phyloP scores from a whole-genome alignment of 2,797 vertebrate genomes.

The Cyprinodon diabolis region DNA sequence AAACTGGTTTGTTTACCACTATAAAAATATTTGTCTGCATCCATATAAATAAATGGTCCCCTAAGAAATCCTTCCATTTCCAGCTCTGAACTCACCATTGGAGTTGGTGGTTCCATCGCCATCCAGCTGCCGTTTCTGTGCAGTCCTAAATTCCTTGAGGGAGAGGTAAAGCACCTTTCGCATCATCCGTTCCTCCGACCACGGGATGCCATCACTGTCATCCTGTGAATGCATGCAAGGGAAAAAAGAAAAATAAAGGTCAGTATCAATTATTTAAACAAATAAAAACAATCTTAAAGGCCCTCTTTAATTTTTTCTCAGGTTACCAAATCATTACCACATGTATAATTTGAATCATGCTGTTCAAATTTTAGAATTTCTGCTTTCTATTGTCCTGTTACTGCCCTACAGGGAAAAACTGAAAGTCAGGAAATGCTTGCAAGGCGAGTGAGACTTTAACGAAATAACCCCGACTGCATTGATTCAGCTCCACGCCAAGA shows the following conservation, averaged over 20 bases:
- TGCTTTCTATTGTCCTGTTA: conserved; percentile 15
- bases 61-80: neutral
- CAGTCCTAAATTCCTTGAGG: conserved; percentile 97
- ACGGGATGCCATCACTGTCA: conserved; percentile 99
- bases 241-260: conserved; percentile 5
- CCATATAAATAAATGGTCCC: neutral
- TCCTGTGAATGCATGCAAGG: conserved; percentile 81
- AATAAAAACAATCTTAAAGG: neutral
- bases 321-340: neutral
- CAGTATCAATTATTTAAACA: conserved; percentile 7
- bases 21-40: neutral
- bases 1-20: neutral
- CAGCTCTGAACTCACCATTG: conserved; percentile 83
- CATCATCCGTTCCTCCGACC: conserved; percentile 98
- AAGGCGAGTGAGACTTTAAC: neutral
- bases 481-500: conserved; percentile 8
- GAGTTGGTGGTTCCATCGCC: conserved; percentile 88
- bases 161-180: conserved; percentile 99
- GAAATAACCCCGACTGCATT: conserved; percentile 7
- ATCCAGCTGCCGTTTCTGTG: conserved; percentile 94
- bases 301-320: neutral
- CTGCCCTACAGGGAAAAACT: conserved; percentile 15
- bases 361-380: neutral
- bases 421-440: conserved; percentile 32
- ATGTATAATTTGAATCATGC: neutral